Evolutionary conservation across 2,113 vertebrate genomes (phyloP).

Genomic region (Eidolon helvum): DNA sequence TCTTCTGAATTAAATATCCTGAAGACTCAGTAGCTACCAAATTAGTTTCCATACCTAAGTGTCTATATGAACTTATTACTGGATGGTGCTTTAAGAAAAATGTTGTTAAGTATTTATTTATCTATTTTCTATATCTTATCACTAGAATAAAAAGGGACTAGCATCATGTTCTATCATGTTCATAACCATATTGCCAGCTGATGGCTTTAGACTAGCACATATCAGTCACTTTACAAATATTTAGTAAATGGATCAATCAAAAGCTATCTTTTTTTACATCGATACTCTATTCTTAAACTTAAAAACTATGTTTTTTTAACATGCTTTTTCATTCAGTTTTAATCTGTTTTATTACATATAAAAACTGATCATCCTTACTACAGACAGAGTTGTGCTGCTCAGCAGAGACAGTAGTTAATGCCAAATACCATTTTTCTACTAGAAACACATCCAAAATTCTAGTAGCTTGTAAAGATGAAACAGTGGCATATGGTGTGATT

Average conservation of each 20-base stretch:
- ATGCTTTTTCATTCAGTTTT: background rate
- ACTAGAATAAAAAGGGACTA: background rate
- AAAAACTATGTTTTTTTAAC: background rate
- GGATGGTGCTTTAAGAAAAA: background rate
- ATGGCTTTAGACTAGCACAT: background rate
- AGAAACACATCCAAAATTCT: slow-evolving; percentile 32
- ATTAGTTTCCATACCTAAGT: background rate
- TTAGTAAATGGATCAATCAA: background rate
- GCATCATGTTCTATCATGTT: background rate
- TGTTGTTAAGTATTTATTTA: background rate
- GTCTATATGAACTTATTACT: background rate
- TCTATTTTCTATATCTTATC: background rate
- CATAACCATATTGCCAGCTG: background rate
- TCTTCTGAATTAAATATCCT: background rate
- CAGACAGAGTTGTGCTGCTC: background rate
- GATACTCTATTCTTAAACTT: background rate
- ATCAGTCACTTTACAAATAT: background rate
- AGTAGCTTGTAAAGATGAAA: background rate
- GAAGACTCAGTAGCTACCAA: background rate
- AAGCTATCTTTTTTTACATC: background rate
- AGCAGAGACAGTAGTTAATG: background rate
- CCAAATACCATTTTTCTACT: slow-evolving; percentile 42
- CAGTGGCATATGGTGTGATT: slow-evolving; percentile 22
- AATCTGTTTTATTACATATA: background rate
- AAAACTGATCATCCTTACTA: background rate